Percentiles rank a stretch among this genome's conserved stretches.
Conservation (phyloP, 2,113 vertebrate species). For the Holacanthus passer region DNA sequence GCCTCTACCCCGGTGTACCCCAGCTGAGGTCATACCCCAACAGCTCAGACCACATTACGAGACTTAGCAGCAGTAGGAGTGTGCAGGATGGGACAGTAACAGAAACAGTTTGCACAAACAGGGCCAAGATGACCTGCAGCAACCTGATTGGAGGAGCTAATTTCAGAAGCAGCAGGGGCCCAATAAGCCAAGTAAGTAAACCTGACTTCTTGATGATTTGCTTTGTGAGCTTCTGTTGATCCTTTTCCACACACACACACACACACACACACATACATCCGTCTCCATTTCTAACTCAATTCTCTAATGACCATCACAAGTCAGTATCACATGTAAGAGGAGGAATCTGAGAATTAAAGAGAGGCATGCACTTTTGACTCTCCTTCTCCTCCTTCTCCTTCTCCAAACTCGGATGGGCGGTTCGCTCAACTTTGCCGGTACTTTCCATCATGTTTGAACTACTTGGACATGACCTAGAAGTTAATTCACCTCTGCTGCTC, state of each 20-base stretch:
- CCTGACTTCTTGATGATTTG: slow-evolving; percentile 18
- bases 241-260: not conserved
- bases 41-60: slow-evolving; percentile 1
- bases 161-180: not conserved
- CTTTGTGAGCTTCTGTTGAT: slow-evolving; percentile 38
- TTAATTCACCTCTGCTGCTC: slow-evolving; percentile 57
- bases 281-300: slow-evolving; percentile 75
- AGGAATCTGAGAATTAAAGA: slow-evolving; percentile 62
- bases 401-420: slow-evolving; percentile 6
- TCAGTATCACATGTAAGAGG: slow-evolving; percentile 72
- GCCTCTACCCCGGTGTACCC: slow-evolving; percentile 21
- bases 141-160: not conserved
- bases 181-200: not conserved
- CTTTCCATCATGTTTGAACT: slow-evolving; percentile 51
- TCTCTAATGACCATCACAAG: slow-evolving; percentile 79
- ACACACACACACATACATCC: slow-evolving; percentile 20
- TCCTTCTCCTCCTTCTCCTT: not conserved
- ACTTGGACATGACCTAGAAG: slow-evolving; percentile 47
- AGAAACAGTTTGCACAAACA: not conserved
- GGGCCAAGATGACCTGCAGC: not conserved
- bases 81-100: not conserved
- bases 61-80: not conserved
- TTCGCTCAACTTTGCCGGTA: slow-evolving; percentile 30
- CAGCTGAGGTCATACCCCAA: slow-evolving; percentile 37
- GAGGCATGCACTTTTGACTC: slow-evolving; percentile 15